phyloP scores from a whole-genome alignment of 1,140 invertebrate species.

The Pseudachorutes palmiensis region DNA sequence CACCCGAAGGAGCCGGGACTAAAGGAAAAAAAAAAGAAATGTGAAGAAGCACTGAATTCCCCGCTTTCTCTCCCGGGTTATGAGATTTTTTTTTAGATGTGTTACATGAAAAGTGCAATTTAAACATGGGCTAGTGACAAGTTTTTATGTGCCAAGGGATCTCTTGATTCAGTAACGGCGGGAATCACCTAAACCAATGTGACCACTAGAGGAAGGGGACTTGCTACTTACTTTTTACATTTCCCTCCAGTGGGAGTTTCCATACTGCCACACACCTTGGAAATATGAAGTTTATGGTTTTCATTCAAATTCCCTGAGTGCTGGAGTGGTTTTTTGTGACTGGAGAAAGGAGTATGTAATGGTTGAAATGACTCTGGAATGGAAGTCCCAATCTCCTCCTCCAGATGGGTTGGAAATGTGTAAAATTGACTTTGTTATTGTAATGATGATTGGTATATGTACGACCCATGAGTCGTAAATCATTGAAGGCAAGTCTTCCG shows the following conservation, averaged over 20 bases:
- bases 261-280: no score
- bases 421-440: constrained; percentile 36
- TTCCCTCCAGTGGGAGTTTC: no score
- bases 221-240: no score
- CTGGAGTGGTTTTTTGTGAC: background rate
- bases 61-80: background rate
- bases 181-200: no score
- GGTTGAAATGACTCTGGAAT: background rate
- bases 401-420: constrained; percentile 30
- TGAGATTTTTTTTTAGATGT: no score
- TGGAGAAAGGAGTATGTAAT: background rate
- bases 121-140: no score
- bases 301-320: background rate
- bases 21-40: no score
- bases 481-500: constrained; percentile 12
- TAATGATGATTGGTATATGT: constrained; percentile 25
- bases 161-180: no score
- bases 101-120: no score
- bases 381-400: background rate
- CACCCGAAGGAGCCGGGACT: no score
- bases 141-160: no score
- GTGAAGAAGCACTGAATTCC: background rate
- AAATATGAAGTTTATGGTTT: background rate
- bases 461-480: background rate
- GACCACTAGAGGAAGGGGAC: no score